Percentiles rank a stretch among this genome's conserved stretches.
phyloP scores from a whole-genome alignment of 2,113 vertebrate genomes.

The Thryonomys swinderianus region DNA sequence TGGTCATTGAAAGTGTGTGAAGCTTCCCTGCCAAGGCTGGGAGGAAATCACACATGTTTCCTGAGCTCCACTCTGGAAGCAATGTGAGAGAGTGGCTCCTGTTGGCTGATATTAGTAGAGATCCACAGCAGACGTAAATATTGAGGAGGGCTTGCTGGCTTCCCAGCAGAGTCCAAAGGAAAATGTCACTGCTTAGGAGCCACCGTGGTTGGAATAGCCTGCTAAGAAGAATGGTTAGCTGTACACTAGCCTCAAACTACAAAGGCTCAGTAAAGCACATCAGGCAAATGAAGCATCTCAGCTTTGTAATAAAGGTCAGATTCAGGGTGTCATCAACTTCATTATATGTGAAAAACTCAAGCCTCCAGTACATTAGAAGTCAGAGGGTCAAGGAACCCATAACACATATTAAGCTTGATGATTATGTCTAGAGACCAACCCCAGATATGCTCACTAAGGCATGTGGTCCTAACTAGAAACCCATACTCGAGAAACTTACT shows the following conservation, averaged over 20 bases:
- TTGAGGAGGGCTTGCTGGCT: rapidly evolving
- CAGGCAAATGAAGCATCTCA: background rate
- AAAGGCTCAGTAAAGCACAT: no score
- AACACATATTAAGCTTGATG: background rate
- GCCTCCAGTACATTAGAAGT: background rate
- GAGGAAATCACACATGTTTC: background rate
- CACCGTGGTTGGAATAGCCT: background rate
- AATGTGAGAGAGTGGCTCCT: rapidly evolving
- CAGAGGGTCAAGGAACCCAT: background rate
- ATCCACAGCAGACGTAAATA: background rate
- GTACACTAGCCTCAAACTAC: rapidly evolving
- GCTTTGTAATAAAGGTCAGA: background rate
- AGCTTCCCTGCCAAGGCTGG: background rate
- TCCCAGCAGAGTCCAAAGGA: background rate
- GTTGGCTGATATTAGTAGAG: no score
- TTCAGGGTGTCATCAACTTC: background rate
- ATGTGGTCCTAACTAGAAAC: background rate
- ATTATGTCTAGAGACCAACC: background rate
- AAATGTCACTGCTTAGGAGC: background rate
- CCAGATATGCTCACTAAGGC: background rate
- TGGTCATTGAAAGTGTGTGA: background rate
- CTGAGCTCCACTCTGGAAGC: background rate
- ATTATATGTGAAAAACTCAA: background rate
- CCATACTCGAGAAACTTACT: background rate
- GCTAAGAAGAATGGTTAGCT: background rate